Evolutionary conservation across 2,113 vertebrate species (phyloP), one percentile per base, ranked within the genome.

Genomic region (Malurus cyaneus): DNA sequence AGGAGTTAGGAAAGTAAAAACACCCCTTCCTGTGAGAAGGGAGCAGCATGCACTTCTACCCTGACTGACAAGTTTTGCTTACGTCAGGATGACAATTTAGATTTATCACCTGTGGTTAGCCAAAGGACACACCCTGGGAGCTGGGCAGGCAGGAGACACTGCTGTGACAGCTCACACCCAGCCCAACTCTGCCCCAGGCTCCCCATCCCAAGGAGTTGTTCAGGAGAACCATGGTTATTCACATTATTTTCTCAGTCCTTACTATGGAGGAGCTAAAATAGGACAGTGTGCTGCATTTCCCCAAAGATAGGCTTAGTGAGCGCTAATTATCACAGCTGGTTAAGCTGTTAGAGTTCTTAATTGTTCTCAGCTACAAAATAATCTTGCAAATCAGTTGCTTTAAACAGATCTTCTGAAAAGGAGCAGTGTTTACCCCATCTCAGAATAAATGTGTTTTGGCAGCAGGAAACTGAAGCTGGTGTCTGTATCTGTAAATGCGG

Each of bases 261-360:
- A 18, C 57, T 54, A 6, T 16, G 34, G 15, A 49, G 61, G 46
- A 69, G n/a, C 78, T 81, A 16, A 79, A 81, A 49, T 28, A 59
- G 50, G 34, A 67, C n/a, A 79, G 44, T 3, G 1, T 56, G 54
- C 34, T 86, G 3, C 26, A 16, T 86, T 64, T 74, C 64, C 61
- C 56, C 47, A 84, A 92, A 80, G 87, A 67, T 2, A 79, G 56
- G 28, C 54, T 86, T 70, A 31, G 24, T 47, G 69, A 41, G 23
- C 76, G 56, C 19, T 93, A 70, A 86, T 86, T 94, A 24, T 71
- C 64, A n/a, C 50, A 64, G 26, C 53, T 70, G 41, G 56, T 74
- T 82, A 61, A 67, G 41, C 66, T 73, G 50, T 36, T 78, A 60
- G 39, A 52, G 77, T 34, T 74, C 64, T 88, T 72, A 46, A 69